A percentile compares a stretch with the other conserved stretches of the same genome.
These are phyloP conservation scores for Nesogale talazaci DNA, from an alignment of 2,113 vertebrate genomes.

Conservation along the genomic window DNA sequence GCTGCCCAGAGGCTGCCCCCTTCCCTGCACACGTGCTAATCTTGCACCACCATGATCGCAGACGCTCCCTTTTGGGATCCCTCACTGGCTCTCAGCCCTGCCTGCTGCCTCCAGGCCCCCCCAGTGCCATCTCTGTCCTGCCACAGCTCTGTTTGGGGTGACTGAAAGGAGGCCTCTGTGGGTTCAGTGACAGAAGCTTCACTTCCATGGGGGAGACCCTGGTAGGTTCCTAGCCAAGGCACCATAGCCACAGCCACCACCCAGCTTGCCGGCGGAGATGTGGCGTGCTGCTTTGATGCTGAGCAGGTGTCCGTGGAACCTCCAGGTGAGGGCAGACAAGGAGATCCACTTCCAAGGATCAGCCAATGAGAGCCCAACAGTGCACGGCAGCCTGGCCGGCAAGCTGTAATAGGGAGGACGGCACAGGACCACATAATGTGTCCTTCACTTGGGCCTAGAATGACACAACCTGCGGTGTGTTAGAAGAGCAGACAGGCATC, in stretches of 20 bases:
- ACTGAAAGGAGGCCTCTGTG: conserved; percentile 52
- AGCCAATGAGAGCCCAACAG: background rate
- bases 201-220: background rate
- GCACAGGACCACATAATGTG: background rate
- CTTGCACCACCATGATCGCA: background rate
- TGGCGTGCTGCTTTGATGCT: background rate
- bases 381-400: background rate
- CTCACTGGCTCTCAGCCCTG: background rate
- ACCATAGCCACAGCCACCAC: background rate
- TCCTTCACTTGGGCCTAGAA: background rate
- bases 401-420: background rate
- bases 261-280: background rate
- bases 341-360: background rate
- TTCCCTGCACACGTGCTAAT: background rate
- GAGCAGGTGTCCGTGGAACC: background rate
- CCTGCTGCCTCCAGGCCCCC: background rate
- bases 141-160: conserved; percentile 54
- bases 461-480: background rate
- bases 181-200: background rate
- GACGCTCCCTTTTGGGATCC: background rate
- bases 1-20: background rate
- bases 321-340: background rate
- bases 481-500: background rate
- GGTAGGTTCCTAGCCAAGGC: background rate
- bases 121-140: conserved; percentile 45